Evolutionary conservation across 2,888 invertebrate species (phyloP).

Genomic region (Hetaerina titia): DNA sequence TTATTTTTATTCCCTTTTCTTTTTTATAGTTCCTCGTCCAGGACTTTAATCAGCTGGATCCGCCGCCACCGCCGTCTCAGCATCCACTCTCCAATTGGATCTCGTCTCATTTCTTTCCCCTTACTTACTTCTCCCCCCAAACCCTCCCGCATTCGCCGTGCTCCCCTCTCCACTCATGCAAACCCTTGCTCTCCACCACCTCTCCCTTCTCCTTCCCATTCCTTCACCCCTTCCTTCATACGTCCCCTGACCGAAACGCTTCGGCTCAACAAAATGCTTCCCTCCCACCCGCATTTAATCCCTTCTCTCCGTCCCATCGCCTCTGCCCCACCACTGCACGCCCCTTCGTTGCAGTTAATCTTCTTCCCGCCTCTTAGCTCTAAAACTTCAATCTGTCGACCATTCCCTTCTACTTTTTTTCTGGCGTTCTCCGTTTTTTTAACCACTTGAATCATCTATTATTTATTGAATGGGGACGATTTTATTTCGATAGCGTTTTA

Average conservation of each 20-base stretch:
- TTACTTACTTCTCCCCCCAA: background rate
- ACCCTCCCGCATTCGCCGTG: background rate
- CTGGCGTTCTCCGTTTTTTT: too few relatives aligned
- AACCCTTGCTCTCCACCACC: too few relatives aligned
- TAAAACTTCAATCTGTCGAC: too few relatives aligned
- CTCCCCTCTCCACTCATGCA: background rate
- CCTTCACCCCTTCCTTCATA: background rate
- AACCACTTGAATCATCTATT: too few relatives aligned
- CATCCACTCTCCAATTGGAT: constrained; percentile 25
- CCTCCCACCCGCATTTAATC: background rate
- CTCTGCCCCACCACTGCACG: background rate
- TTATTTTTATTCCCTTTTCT: constrained; percentile 27
- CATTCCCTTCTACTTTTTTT: too few relatives aligned
- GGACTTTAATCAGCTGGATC: constrained; percentile 29
- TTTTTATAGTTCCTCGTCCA: background rate
- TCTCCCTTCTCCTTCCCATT: background rate
- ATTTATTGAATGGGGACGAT: too few relatives aligned
- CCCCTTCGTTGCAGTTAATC: too few relatives aligned
- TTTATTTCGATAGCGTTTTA: too few relatives aligned
- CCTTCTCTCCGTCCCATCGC: background rate
- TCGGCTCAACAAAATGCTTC: background rate
- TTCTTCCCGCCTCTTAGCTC: too few relatives aligned
- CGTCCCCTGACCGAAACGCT: background rate
- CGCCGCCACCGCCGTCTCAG: background rate
- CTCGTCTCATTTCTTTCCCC: background rate